A percentile compares a stretch with the other conserved stretches of the same genome.
These are phyloP conservation scores for Phrynocephalus guinanensis DNA, from an alignment of 2,797 vertebrate genomes.

Conservation along the genomic window DNA sequence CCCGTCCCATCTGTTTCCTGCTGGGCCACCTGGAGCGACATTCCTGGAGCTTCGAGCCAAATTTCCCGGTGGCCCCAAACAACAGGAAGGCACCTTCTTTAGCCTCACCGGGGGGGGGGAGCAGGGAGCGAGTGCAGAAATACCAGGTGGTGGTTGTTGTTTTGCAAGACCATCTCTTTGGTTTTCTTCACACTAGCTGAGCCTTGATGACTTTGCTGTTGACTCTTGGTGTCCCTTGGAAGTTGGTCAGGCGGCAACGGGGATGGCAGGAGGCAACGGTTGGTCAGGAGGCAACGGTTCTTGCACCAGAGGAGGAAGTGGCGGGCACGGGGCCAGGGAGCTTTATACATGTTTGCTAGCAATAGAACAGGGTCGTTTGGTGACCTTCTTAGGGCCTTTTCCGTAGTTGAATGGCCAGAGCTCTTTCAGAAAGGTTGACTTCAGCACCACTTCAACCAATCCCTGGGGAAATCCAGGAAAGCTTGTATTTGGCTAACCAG, in stretches of 20 bases:
- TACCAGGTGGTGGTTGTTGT: no score
- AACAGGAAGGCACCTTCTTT: neutral
- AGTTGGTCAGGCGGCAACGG: no score
- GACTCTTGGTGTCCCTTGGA: neutral
- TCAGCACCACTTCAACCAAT: no score
- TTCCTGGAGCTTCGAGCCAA: neutral
- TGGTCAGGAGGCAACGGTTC: no score
- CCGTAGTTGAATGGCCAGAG: no score
- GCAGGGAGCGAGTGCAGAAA: neutral
- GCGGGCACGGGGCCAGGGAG: no score
- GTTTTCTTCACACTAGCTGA: neutral
- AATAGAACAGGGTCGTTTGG: no score
- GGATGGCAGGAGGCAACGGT: no score
- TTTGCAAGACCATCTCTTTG: neutral
- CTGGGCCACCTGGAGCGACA: neutral
- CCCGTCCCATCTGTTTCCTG: neutral
- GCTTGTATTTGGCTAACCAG: neutral
- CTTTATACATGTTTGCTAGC: no score
- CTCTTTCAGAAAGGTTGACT: no score
- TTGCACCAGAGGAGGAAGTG: no score
- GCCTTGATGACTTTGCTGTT: neutral
- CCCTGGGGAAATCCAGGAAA: neutral
- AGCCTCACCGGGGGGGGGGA: neutral
- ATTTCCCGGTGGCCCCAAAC: neutral
- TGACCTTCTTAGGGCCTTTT: no score